Evolutionary conservation across 1,140 invertebrate species (phyloP).

Genomic region (Penaeus indicus): DNA sequence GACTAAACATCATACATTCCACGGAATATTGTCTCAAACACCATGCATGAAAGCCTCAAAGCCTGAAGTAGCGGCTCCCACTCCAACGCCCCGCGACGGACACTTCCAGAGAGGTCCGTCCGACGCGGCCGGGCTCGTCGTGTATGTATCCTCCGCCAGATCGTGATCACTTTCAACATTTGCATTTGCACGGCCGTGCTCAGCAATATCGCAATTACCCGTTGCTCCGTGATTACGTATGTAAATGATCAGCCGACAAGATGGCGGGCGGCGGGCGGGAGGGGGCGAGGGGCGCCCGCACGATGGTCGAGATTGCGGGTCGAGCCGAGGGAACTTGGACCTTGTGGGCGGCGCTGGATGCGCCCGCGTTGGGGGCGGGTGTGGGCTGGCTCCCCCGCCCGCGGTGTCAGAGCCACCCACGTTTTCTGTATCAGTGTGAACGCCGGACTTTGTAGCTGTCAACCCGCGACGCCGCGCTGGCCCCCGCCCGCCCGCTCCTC

Average conservation of each 20-base stretch:
- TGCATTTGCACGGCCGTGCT: constrained; percentile 55
- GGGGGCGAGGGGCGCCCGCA: background rate
- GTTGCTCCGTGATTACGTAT: constrained; percentile 55
- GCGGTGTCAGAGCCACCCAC: background rate
- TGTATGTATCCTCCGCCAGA: constrained; percentile 7
- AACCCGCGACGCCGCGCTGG: background rate
- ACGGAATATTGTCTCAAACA: too few relatives aligned
- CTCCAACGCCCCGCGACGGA: background rate
- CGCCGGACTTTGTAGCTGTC: background rate
- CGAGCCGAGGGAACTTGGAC: background rate
- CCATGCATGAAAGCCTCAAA: too few relatives aligned
- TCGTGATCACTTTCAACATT: constrained; percentile 46
- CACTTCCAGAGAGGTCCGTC: background rate
- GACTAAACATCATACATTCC: too few relatives aligned
- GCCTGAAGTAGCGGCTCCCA: too few relatives aligned
- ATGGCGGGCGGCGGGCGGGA: constrained; percentile 14
- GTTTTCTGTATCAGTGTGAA: constrained; percentile 35
- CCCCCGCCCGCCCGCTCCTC: too few relatives aligned
- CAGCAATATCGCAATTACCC: constrained; percentile 60
- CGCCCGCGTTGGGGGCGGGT: background rate
- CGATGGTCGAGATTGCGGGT: background rate
- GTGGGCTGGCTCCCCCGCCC: constrained; percentile 6
- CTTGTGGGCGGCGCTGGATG: background rate
- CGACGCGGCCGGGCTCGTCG: background rate
- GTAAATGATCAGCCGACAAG: constrained; percentile 56